Evolutionary conservation across 2,113 vertebrate species (phyloP), one percentile per base, ranked within the genome.

Genomic region (Elephas maximus): DNA sequence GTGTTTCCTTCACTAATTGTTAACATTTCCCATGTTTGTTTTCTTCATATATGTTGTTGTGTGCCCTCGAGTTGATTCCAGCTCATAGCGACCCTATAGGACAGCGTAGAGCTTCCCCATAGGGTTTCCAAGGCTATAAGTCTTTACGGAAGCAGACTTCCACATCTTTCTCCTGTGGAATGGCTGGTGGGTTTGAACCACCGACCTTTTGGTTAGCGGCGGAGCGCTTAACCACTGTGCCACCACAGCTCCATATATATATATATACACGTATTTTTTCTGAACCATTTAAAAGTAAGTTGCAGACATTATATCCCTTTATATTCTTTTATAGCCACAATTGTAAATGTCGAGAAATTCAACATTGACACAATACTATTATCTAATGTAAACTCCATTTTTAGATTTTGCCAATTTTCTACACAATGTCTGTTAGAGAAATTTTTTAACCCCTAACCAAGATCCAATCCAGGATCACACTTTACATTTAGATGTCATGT

Each of bases 201-300:
- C 7, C 20, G 71, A 73, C n/a, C 18, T 74, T 74, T 74, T 20
- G 17, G 18, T 41, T 74, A 41, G 73, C 37, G 41, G 73, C 37
- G 8, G n/a, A 41, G 73, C 9, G 37, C 73, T 41, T 74, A 41
- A 41, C 37, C 37, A 24, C 12, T 74, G n/a, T 74, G 73, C n/a
- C 73, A 41, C 21, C 8, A 23, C 33, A 73, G 53, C 53, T 57
- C 53, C 15, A 17, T 57, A 57, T 12, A 51, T 77, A 4, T 86
- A 48, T 21, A 21, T 15, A 69, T 26, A 69, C 67, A 69, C 67
- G 33, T 5, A 48, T 65, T 83, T 95, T 93, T 95, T 28, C 20
- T 77, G 63, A 92, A 10, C 6, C 41, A 76, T 85, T 85, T 95
- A 88, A 76, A 95, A 88, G 51, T n/a, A 74, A 81, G 26, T 81